These are phyloP conservation scores for Cephus pygmeus DNA, from an alignment of 2,888 invertebrate genomes.

Conservation along the genomic window DNA sequence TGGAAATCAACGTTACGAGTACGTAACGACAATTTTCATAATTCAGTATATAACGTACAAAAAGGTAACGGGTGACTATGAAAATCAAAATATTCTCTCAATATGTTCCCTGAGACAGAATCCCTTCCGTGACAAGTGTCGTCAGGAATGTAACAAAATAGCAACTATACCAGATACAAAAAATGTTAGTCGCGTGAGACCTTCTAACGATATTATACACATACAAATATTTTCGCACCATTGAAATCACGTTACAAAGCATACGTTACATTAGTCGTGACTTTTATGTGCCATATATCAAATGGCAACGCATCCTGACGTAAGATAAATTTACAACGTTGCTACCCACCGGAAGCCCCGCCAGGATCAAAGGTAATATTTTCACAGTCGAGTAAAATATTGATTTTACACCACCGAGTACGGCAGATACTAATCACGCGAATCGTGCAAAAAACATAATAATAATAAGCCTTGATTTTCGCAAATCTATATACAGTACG, in stretches of 20 bases:
- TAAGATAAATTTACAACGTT: background rate
- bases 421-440: background rate
- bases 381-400: background rate
- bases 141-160: background rate
- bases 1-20: background rate
- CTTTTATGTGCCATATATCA: slow-evolving; percentile 13
- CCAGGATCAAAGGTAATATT: background rate
- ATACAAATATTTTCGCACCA: slow-evolving; percentile 16
- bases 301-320: background rate
- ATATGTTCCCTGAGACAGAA: background rate
- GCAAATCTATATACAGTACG: background rate
- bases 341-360: background rate
- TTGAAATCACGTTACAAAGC: slow-evolving; percentile 30
- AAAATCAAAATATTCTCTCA: background rate
- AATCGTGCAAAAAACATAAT: background rate
- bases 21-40: background rate
- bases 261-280: slow-evolving; percentile 15
- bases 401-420: background rate
- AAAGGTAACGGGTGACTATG: background rate
- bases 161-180: background rate
- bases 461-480: background rate
- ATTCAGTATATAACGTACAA: background rate
- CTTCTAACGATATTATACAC: background rate
- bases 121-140: background rate
- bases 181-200: background rate